Evolutionary conservation across 2,888 invertebrate species (phyloP), one percentile per base, ranked within the genome.

Genomic region (Xanthia togata): DNA sequence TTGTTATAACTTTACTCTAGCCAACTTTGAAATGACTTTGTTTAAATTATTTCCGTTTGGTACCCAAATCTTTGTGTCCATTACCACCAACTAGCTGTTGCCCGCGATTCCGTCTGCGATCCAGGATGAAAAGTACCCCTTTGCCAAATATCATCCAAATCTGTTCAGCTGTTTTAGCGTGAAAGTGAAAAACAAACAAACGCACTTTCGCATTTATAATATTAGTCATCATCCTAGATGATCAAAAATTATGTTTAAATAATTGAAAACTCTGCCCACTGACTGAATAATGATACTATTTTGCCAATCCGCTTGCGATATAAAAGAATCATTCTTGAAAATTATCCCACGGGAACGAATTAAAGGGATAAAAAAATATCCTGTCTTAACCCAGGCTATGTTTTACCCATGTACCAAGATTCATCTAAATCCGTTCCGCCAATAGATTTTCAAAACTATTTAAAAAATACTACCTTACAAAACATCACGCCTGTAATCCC

Each of bases 1-100:
- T 83, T 70, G 74, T 74, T 67, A 53, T 31, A 72, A 79, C 59
- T 70, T 70, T 64, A 59, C 69, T 59, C 69, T 31, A 55, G 57
- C 53, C 64, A 73, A 63, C 20, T 44, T 71, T 79, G 44, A 53
- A 44, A 53, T 47, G 26, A 60, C 44, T 73, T 73, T 53, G 35
- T 53, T 73, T 5, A 72, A 59, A 78, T 23, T 17, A 6, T 31
- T 26, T 4, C 1, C 4, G 5, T 9, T 55, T 50, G 8, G 2
- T 20, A 3, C 9, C n/a, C 3, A 20, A 35, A 31, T 38, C 17
- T 47, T 57, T 38, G 17, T 35, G 17, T 1, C 17, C 26, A 73
- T 35, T 14, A 20, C 23, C n/a, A 35, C n/a, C 17, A 70, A 31
- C 31, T 31, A 2, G 31, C 31, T 31, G 31, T 31, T 31, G 31